Percentiles rank a stretch among this genome's conserved stretches.
These are phyloP conservation scores for Serinus canaria DNA, from an alignment of 2,113 vertebrate genomes.

Conservation along the genomic window DNA sequence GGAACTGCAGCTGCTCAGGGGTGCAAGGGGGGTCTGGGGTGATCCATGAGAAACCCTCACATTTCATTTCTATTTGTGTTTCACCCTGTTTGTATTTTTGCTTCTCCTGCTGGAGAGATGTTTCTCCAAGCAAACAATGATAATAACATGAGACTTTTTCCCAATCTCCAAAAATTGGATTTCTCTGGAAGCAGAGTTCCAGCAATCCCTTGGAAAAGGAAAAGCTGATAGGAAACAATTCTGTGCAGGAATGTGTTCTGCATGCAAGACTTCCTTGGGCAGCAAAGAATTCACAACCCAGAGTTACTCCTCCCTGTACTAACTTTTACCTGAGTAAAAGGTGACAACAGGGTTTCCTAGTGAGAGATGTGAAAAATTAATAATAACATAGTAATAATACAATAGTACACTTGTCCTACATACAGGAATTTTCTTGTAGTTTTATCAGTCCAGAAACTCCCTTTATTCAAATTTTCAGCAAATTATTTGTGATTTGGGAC, in stretches of 20 bases:
- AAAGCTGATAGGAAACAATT: neutral
- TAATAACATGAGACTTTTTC: neutral
- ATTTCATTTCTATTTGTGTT: neutral
- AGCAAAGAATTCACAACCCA: neutral
- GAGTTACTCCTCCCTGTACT: neutral
- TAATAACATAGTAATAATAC: neutral
- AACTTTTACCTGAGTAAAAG: neutral
- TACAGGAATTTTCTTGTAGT: neutral
- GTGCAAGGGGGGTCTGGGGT: neutral
- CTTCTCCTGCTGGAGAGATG: neutral
- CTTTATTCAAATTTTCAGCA: neutral
- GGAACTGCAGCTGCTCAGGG: neutral
- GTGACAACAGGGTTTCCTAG: neutral
- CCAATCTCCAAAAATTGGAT: neutral
- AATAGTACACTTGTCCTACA: neutral
- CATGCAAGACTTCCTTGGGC: neutral
- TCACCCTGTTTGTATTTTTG: neutral
- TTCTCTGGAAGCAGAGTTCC: neutral
- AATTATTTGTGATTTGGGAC: neutral
- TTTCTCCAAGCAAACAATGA: neutral
- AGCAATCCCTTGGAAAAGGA: neutral
- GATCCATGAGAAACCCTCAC: neutral
- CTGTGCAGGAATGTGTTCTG: neutral
- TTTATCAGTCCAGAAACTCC: neutral
- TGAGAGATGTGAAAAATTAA: neutral